phyloP scores from a whole-genome alignment of 2,888 invertebrate species.

The Cremastobaeus sp. region DNA sequence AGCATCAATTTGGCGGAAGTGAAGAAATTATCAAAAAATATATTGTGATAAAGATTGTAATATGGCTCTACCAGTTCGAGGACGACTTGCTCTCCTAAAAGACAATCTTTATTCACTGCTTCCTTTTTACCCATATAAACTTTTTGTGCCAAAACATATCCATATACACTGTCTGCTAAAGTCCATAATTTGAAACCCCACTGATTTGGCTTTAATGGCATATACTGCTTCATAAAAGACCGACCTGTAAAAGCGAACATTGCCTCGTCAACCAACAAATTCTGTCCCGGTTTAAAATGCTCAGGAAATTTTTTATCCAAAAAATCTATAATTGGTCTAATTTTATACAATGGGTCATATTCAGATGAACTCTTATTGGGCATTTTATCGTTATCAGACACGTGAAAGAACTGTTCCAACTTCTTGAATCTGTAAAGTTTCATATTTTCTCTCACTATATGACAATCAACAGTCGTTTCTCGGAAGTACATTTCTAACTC shows the following conservation, averaged over 20 bases:
- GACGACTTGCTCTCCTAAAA: constrained; percentile 34
- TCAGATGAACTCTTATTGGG: not conserved
- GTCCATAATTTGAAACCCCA: constrained; percentile 22
- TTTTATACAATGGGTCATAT: not conserved
- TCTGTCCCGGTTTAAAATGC: too few species aligned
- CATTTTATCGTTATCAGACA: not conserved
- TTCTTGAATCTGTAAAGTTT: too few species aligned
- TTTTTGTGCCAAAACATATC: constrained; percentile 14
- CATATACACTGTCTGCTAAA: constrained; percentile 4
- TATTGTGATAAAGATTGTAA: constrained; percentile 8
- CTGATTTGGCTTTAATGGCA: constrained; percentile 3
- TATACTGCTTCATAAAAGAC: too few species aligned
- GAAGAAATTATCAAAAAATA: constrained; percentile 46
- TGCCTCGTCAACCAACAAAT: too few species aligned
- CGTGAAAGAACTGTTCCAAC: not conserved
- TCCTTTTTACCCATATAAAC: constrained; percentile 26
- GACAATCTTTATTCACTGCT: constrained; percentile 2
- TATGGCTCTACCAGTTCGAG: constrained; percentile 26
- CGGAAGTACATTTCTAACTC: too few species aligned
- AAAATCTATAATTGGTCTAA: too few species aligned
- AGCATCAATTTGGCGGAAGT: constrained; percentile 21
- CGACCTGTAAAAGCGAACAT: too few species aligned
- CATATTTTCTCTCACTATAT: too few species aligned
- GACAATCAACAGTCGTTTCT: too few species aligned
- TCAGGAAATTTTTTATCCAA: not conserved